Evolutionary conservation across 2,797 vertebrate genomes (phyloP).

Genomic region (Bradypus variegatus): DNA sequence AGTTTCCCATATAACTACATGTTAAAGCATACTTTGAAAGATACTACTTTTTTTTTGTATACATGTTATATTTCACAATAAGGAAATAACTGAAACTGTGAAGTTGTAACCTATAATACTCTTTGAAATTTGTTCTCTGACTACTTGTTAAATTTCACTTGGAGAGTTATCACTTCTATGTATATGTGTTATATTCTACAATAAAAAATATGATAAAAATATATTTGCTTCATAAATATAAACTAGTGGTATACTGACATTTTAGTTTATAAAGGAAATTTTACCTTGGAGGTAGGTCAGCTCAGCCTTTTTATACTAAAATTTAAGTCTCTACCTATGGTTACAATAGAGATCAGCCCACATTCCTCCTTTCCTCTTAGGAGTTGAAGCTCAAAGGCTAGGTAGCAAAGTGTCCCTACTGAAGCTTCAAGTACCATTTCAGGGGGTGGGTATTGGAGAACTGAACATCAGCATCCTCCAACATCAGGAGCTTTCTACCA

Average conservation of each 20-base stretch:
- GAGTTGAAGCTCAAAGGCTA: neutral
- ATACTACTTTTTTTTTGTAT: too few relatives aligned
- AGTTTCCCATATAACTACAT: too few relatives aligned
- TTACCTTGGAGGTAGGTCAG: neutral
- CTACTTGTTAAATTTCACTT: too few relatives aligned
- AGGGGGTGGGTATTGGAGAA: neutral
- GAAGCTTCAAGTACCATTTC: neutral
- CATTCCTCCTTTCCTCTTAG: neutral
- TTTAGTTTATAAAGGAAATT: constrained; percentile 19
- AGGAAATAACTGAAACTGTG: too few relatives aligned
- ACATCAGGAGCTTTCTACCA: neutral
- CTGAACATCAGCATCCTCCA: neutral
- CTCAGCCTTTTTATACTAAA: neutral
- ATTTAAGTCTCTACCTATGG: neutral
- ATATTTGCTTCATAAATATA: neutral
- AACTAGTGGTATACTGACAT: neutral
- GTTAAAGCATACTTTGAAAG: too few relatives aligned
- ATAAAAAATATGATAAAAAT: too few relatives aligned
- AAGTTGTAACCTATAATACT: too few relatives aligned
- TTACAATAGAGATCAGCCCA: neutral
- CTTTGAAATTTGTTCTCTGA: too few relatives aligned
- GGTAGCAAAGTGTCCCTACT: neutral
- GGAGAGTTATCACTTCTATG: too few relatives aligned
- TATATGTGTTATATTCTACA: too few relatives aligned
- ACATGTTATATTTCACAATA: too few relatives aligned